Evolutionary conservation across 2,797 vertebrate genomes (phyloP), one percentile per base, ranked within the genome.

Genomic region (Myripristis jacobus): DNA sequence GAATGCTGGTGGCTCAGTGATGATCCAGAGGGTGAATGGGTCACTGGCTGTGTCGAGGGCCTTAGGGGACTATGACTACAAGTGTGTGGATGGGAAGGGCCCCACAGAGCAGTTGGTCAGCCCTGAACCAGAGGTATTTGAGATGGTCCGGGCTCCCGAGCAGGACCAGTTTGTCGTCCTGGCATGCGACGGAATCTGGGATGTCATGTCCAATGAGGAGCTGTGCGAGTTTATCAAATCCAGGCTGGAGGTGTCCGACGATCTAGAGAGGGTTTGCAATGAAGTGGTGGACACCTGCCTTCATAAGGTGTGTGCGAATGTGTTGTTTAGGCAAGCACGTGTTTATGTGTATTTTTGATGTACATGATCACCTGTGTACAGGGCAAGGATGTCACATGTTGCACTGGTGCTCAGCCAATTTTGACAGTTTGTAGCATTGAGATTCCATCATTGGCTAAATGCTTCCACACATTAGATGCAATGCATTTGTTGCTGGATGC

Each of bases 161-260:
- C 96, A 96, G 83, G 98, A 99, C 89, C 96, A 98, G 77, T 99
- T 99, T 91, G 94, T 99, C 74, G 93, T 98, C 84, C 92, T 99
- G 90, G 98, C 98, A 24, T 99, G 98, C 82, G 98, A 99, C 75
- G 98, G 98, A 72, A 98, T 99, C 94, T 99, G 98, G 98, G 98
- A 99, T 91, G 98, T 99, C 88, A 99, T 99, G 97, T 97, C 96
- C 94, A 99, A 99, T 31, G 97, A 99, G 92, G 98, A 99, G 93
- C 95, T 99, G 89, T 99, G 97, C 81, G 96, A 97, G 88, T 99
- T 96, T 92, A 95, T 99, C 81, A 95, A 95, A 84, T 98, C 96
- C 79, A 95, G 97, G 91, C 96, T 99, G 89, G 95, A 97, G 94
- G 94, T 99, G 75, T 95, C 94, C 3, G 94, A 96, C 79, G 96